Evolutionary conservation across 2,888 invertebrate species (phyloP).

Genomic region (Apomyelois bistriatella): DNA sequence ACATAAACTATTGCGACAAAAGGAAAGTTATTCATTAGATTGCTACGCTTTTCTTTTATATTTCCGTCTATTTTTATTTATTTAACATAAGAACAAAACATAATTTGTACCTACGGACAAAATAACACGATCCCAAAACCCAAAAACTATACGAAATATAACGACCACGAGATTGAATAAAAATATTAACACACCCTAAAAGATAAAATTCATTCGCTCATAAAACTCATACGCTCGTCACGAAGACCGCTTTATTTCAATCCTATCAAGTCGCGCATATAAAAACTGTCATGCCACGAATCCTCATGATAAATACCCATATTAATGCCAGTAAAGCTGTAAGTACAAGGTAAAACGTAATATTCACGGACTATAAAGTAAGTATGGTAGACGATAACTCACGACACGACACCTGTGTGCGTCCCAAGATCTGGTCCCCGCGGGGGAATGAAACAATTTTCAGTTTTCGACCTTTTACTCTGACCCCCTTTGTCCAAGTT

Average conservation of each 20-base stretch:
- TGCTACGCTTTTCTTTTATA: no score
- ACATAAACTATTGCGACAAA: no score
- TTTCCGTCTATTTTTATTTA: no score
- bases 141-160: neutral
- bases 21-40: no score
- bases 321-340: slow-evolving; percentile 24
- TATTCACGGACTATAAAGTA: slow-evolving; percentile 51
- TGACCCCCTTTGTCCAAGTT: slow-evolving; percentile 31
- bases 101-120: neutral
- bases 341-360: slow-evolving; percentile 16
- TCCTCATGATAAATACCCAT: slow-evolving; percentile 21
- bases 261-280: slow-evolving; percentile 1
- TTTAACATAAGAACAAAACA: no score
- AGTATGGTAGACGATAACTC: slow-evolving; percentile 58
- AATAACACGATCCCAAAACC: neutral
- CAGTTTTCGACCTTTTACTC: slow-evolving; percentile 52
- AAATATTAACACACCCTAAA: slow-evolving; percentile 1
- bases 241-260: slow-evolving; percentile 1
- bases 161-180: neutral
- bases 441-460: slow-evolving; percentile 62
- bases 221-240: slow-evolving; percentile 4
- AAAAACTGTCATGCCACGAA: slow-evolving; percentile 5
- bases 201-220: slow-evolving; percentile 2
- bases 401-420: slow-evolving; percentile 65
- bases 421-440: slow-evolving; percentile 45